A percentile compares a stretch with the other conserved stretches of the same genome.
Conservation (phyloP, 2,888 invertebrate genomes). For the Dasypogon diadema region DNA sequence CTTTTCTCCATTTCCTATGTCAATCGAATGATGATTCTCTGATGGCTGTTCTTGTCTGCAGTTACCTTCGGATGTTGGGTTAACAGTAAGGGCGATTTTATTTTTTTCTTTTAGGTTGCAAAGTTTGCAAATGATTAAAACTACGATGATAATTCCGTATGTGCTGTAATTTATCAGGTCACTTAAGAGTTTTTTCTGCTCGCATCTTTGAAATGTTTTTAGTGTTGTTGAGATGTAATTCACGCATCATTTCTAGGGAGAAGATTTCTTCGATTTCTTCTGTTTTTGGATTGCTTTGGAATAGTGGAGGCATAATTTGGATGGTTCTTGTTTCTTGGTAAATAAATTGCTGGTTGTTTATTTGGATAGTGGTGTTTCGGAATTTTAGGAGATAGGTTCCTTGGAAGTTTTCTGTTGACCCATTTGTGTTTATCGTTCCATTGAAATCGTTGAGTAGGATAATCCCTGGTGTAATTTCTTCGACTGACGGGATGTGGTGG, state of each 20-base stretch:
- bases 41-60: background rate
- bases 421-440: constrained; percentile 22
- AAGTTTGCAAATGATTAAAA: background rate
- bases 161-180: background rate
- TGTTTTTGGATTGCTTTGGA: background rate
- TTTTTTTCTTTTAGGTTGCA: background rate
- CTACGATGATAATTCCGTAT: constrained; percentile 5
- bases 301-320: background rate
- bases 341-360: constrained; percentile 15
- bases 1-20: background rate
- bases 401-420: background rate
- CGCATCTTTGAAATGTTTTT: background rate
- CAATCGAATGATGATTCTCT: background rate
- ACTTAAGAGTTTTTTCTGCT: background rate
- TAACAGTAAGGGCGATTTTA: background rate
- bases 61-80: background rate
- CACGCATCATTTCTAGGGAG: constrained; percentile 27
- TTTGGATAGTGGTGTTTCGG: constrained; percentile 20
- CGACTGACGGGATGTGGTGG: constrained; percentile 39
- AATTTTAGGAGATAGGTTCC: constrained; percentile 29
- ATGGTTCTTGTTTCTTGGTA: background rate
- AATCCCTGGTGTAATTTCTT: constrained; percentile 34
- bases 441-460: constrained; percentile 39
- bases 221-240: constrained; percentile 21
- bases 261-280: constrained; percentile 10